phyloP scores from a whole-genome alignment of 2,113 vertebrate genomes.

The Sphaerodactylus townsendi region DNA sequence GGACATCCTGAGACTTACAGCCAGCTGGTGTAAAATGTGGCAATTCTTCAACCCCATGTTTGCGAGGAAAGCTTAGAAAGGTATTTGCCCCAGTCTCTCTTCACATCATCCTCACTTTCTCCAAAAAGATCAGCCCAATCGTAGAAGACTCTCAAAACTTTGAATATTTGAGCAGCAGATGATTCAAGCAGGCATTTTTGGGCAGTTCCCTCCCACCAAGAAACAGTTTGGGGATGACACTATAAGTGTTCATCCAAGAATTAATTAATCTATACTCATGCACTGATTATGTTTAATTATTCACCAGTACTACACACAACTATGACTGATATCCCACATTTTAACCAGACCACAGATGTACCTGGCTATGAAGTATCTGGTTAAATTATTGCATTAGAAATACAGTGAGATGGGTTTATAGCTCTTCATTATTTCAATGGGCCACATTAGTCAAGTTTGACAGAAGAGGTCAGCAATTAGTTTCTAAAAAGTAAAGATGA shows the following conservation, averaged over 20 bases:
- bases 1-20: background rate
- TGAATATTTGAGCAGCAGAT: background rate
- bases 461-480: background rate
- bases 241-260: background rate
- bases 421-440: background rate
- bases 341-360: background rate
- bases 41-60: background rate
- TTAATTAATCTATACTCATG: background rate
- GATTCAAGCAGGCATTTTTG: background rate
- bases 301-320: background rate
- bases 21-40: background rate
- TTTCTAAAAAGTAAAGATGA: background rate
- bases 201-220: background rate
- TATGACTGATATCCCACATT: background rate
- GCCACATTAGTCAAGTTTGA: background rate
- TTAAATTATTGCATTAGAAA: background rate
- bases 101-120: background rate
- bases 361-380: background rate
- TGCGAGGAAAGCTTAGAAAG: background rate
- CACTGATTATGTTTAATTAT: background rate
- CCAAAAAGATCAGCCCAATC: background rate
- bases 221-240: background rate
- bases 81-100: background rate
- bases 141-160: background rate
- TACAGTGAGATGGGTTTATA: background rate